Evolutionary conservation across 2,888 invertebrate species (phyloP), one percentile per base, ranked within the genome.

Genomic region (Salpingus planirostris): DNA sequence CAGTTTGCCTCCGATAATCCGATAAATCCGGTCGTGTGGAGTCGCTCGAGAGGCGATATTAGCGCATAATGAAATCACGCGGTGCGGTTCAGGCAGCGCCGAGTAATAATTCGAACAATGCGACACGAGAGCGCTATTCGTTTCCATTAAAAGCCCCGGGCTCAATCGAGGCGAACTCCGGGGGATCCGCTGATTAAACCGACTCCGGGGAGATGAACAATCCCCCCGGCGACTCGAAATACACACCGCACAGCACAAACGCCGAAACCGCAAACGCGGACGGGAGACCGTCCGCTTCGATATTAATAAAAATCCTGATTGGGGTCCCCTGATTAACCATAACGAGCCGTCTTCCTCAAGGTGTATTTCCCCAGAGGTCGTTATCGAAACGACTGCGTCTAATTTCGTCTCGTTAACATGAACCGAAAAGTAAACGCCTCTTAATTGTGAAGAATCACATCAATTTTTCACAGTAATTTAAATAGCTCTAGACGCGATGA

Each of bases 361-460:
- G n/a, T n/a, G n/a, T n/a, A n/a, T n/a, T n/a, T n/a, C n/a, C n/a
- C n/a, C n/a, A n/a, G n/a, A n/a, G n/a, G n/a, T n/a, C n/a, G n/a
- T n/a, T n/a, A n/a, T n/a, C n/a, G 36, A 36, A 36, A 46, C 43
- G 46, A 43, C 44, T 46, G 43, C 35, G 39, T 49, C 49, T 49
- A 49, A 49, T 49, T 49, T 38, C 26, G 45, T 49, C 46, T 49
- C 49, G 49, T 50, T 48, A 50, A 49, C 47, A 49, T 45, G 46
- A 47, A 46, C 45, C 44, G n/a, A 42, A 46, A 43, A 48, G 47
- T 49, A 52, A 52, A 50, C 50, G 48, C 49, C 48, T 47, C 50
- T 46, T 53, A 54, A 58, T 57, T 55, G 56, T 59, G 55, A 60
- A 55, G 57, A 56, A 60, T 58, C 47, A 48, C 52, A 41, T 44